Evolutionary conservation across 1,140 invertebrate species (phyloP).

Genomic region (Nebria ingens): DNA sequence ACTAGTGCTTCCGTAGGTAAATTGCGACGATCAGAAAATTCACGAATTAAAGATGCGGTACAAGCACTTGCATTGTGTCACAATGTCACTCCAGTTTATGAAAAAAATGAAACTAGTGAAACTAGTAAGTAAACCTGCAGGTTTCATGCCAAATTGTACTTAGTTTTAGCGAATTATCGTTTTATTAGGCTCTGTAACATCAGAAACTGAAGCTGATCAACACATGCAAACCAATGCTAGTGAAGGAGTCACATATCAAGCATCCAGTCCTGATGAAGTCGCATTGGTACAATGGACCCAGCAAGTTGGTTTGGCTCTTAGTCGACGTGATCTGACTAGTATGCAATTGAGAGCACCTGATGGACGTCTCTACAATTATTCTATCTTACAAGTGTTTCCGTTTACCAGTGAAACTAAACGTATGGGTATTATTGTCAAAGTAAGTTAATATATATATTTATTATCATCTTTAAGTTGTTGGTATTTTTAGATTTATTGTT

Average conservation of each 20-base stretch:
- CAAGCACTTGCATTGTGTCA: conserved; percentile 94
- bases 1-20: conserved; percentile 19
- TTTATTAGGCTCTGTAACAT: conserved; percentile 41
- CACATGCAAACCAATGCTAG: conserved; percentile 38
- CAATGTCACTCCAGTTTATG: conserved; percentile 97
- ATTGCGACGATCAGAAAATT: conserved; percentile 52
- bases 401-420: conserved; percentile 97
- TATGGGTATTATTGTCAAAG: conserved; percentile 97
- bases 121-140: conserved; percentile 28
- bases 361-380: conserved; percentile 62
- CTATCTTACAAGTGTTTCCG: conserved; percentile 93
- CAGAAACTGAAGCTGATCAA: conserved; percentile 58
- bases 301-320: conserved; percentile 67
- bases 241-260: conserved; percentile 50
- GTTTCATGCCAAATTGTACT: no score
- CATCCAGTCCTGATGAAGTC: conserved; percentile 96
- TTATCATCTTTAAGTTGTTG: conserved; percentile 4
- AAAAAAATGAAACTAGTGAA: conserved; percentile 43
- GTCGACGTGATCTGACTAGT: conserved; percentile 64
- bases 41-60: conserved; percentile 81
- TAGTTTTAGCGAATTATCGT: neutral
- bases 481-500: neutral
- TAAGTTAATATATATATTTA: conserved; percentile 27
- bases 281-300: conserved; percentile 69
- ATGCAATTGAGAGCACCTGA: conserved; percentile 71